A percentile compares a stretch with the other conserved stretches of the same genome.
These are phyloP conservation scores for Zoanthus sociatus DNA, from an alignment of 92 coral and sea anemone genomes.

Conservation along the genomic window DNA sequence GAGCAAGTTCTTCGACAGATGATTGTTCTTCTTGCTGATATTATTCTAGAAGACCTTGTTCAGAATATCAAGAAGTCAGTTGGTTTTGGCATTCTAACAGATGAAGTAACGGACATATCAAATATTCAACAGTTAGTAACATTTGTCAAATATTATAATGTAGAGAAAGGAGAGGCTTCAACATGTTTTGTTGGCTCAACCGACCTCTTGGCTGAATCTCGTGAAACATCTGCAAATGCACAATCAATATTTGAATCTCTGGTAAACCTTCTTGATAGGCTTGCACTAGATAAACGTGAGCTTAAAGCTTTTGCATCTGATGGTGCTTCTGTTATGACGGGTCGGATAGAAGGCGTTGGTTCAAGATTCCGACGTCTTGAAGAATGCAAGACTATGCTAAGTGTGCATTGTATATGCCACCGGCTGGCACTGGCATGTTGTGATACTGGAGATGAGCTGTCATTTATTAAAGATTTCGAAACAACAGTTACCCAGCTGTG, in stretches of 20 bases:
- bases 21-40: neutral
- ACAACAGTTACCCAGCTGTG: conserved; percentile 33
- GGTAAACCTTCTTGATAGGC: conserved; percentile 31
- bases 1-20: neutral
- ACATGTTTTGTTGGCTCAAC: conserved; percentile 37
- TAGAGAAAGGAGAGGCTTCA: conserved; percentile 24
- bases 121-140: conserved; percentile 43
- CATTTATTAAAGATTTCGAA: conserved; percentile 48
- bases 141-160: conserved; percentile 41
- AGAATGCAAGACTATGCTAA: conserved; percentile 46
- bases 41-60: neutral
- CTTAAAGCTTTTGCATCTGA: conserved; percentile 45
- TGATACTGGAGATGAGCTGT: conserved; percentile 47
- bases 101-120: conserved; percentile 51
- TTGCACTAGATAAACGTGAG: conserved; percentile 26
- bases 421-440: conserved; percentile 47
- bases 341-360: conserved; percentile 37
- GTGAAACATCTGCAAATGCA: conserved; percentile 33
- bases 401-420: conserved; percentile 46
- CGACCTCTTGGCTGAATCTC: conserved; percentile 30
- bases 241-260: conserved; percentile 34
- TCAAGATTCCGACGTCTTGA: conserved; percentile 26
- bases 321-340: conserved; percentile 51
- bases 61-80: neutral
- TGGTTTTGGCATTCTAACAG: conserved; percentile 44